Base-by-base conservation (phyloP, 2,888 invertebrate species). In the Nomada fucata region DNA sequence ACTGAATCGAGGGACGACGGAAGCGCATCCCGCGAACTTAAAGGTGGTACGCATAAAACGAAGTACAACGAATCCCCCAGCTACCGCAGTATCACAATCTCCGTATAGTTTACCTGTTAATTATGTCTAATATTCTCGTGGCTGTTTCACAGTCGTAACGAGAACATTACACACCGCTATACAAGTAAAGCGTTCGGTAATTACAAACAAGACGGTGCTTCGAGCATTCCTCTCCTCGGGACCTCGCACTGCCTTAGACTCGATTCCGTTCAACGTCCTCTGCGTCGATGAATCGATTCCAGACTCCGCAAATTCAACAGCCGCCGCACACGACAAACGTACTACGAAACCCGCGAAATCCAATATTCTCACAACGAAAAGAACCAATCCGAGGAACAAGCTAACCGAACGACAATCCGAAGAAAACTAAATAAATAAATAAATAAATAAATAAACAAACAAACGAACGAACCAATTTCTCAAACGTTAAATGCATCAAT, bases 91-190 rank as follows among this genome's bases (percentile, higher is more conserved):
- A 5, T 9, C 13, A 36, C 36, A 36, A 0, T 36, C 36, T 63
- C 18, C 44, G n/a, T 13, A 23, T 10, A 64, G 23, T 50, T 64
- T 64, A 64, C 50, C 47, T 64, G 64, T 52, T 23, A 64, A 23
- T 47, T 29, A 50, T 50, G 26, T 23, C 47, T 44, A 23, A 23
- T 18, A 9, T 64, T 18, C 47, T 26, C 50, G 13, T 15, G 7
- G 15, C 13, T 53, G 10, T n/a, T 53, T n/a, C 13, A 13, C 1
- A 47, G 13, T 47, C 47, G 47, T 47, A 13, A 15, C 15, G 47
- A 47, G 47, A 15, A 47, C 47, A 47, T 47, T 47, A 15, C 13
- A 47, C 47, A 15, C 15, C 47, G 47, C 13, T 0, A 47, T 47
- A 47, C 47, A 13, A 15, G 47, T 47, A 1, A 47, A 47, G 11